Evolutionary conservation across 2,888 invertebrate species (phyloP), one percentile per base, ranked within the genome.

Genomic region (Timema cristinae): DNA sequence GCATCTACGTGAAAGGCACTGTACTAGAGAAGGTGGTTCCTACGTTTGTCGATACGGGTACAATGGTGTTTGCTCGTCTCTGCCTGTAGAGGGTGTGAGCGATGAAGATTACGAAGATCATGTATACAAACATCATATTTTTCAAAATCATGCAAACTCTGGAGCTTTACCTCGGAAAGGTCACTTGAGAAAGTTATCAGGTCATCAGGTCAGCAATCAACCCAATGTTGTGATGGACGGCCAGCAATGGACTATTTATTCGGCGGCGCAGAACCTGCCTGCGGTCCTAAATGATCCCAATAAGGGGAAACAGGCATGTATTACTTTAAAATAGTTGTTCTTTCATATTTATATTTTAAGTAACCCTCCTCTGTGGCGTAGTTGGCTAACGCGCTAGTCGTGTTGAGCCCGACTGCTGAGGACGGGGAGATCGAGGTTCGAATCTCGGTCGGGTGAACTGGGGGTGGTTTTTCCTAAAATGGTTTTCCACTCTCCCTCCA

Each of bases 231-330:
- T 71, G 10, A 52, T 16, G 16, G 76, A 76, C 32, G 71, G 69
- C 9, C 66, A 70, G 67, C 77, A 79, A n/a, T 95, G 95, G 95
- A 91, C 91, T n/a, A 86, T 94, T 73, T 97, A 92, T 82, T 93
- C 94, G 68, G 94, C 97, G 69, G 90, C 94, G 69, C 97, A 97
- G 83, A 98, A 97, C 83, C 86, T 98, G 76, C 95, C 98, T 54
- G 96, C 97, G 72, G 96, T 96, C 76, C 86, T 98, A 75, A 98
- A 97, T 84, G 97, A 98, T 83, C 98, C 98, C 0, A 91, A 91
- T 75, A 90, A 91, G 79, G 92, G 96, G 76, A 98, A 96, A 83
- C 93, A 94, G 81, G 88, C 88, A 75, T 90, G 71, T 69, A 50
- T 63, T 56, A 5, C n/a, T 54, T 6, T n/a, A n/a, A n/a, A n/a